phyloP scores from a whole-genome alignment of 1,140 invertebrate species.

The Cydia splendana region DNA sequence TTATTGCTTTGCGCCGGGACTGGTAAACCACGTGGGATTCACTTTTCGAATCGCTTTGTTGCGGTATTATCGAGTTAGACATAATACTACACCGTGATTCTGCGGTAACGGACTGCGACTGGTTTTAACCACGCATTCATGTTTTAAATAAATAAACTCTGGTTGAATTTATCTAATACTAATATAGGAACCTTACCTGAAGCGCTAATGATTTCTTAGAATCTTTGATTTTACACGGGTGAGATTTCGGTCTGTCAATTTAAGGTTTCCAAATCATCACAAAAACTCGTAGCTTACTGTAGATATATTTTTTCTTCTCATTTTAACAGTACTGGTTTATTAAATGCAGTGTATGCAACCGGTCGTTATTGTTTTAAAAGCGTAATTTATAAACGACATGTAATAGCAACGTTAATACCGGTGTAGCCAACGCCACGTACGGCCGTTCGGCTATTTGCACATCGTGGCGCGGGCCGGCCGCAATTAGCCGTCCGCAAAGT shows the following conservation, averaged over 20 bases:
- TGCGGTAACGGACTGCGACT: neutral
- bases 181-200: too few relatives aligned
- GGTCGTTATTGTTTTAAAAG: neutral
- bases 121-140: neutral
- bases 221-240: too few relatives aligned
- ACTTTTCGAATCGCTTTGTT: conserved; percentile 10
- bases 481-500: conserved; percentile 66
- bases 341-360: neutral
- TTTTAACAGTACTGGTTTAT: too few relatives aligned
- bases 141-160: neutral
- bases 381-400: conserved; percentile 32
- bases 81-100: neutral
- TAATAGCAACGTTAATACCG: conserved; percentile 33
- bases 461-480: conserved; percentile 48
- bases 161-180: too few relatives aligned
- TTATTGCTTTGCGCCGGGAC: conserved; percentile 36
- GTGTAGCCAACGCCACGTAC: conserved; percentile 33
- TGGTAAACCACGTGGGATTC: conserved; percentile 2
- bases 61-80: neutral
- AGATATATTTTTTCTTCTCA: too few relatives aligned
- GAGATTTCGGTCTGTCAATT: too few relatives aligned
- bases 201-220: too few relatives aligned
- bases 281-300: too few relatives aligned
- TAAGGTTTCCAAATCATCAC: too few relatives aligned
- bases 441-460: conserved; percentile 57